A percentile compares a stretch with the other conserved stretches of the same genome.
phyloP scores from a whole-genome alignment of 1,140 invertebrate genomes.

The Brachionus koreanus region DNA sequence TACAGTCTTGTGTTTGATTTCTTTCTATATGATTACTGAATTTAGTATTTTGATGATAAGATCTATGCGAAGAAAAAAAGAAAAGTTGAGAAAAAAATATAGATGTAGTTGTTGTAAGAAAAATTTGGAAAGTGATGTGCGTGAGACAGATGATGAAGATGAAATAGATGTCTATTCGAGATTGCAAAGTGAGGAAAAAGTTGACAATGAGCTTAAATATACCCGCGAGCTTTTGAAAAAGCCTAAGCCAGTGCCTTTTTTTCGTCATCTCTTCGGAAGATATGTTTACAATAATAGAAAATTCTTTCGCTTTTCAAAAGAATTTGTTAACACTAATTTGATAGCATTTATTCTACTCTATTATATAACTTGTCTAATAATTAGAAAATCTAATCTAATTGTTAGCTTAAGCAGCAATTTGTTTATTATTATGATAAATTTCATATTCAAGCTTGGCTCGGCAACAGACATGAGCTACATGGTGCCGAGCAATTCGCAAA shows the following conservation, averaged over 20 bases:
- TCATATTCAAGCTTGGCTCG: slow-evolving; percentile 26
- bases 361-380: slow-evolving; percentile 35
- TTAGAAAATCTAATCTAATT: slow-evolving; percentile 29
- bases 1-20: slow-evolving; percentile 20
- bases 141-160: slow-evolving; percentile 15
- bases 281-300: slow-evolving; percentile 25
- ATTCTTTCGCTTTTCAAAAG: slow-evolving; percentile 37
- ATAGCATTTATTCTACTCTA: slow-evolving; percentile 42
- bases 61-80: background rate
- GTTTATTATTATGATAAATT: slow-evolving; percentile 20
- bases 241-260: background rate
- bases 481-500: background rate
- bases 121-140: background rate
- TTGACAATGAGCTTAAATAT: slow-evolving; percentile 13
- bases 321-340: slow-evolving; percentile 38
- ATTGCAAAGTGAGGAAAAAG: background rate
- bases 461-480: background rate
- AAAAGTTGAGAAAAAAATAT: background rate
- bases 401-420: slow-evolving; percentile 32
- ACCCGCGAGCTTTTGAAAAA: background rate
- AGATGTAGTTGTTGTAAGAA: slow-evolving; percentile 22
- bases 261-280: background rate
- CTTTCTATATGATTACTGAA: slow-evolving; percentile 24
- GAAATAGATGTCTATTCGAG: background rate
- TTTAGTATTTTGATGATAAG: background rate